Percentiles rank a stretch among this genome's conserved stretches.
These are phyloP conservation scores for Dufourea novaeangliae DNA, from an alignment of 1,140 invertebrate species.

Conservation along the genomic window DNA sequence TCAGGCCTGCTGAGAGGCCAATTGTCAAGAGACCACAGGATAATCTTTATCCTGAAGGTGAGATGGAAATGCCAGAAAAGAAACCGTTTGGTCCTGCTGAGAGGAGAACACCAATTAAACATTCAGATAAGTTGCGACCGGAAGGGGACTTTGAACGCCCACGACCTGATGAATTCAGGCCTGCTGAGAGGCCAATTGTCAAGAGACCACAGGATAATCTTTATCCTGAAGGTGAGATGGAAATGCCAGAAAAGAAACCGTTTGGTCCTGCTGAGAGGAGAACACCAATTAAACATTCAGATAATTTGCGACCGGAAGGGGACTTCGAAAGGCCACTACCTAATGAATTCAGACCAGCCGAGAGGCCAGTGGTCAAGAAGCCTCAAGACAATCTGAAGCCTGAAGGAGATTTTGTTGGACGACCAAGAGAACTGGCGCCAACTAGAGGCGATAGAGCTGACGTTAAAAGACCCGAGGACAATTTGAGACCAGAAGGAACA, in stretches of 20 bases:
- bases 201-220: conserved; percentile 85
- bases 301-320: conserved; percentile 87
- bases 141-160: conserved; percentile 83
- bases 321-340: conserved; percentile 80
- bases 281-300: conserved; percentile 83
- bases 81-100: conserved; percentile 72
- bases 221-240: conserved; percentile 86
- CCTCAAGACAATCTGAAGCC: conserved; percentile 81
- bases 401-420: conserved; percentile 83
- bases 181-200: conserved; percentile 75
- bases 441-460: conserved; percentile 78
- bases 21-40: conserved; percentile 77
- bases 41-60: conserved; percentile 83
- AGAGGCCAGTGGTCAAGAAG: conserved; percentile 76
- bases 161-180: conserved; percentile 81
- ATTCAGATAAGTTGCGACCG: conserved; percentile 80
- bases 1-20: conserved; percentile 74
- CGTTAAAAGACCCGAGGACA: conserved; percentile 79
- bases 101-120: conserved; percentile 72
- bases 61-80: conserved; percentile 75
- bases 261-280: conserved; percentile 83
- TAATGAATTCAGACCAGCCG: conserved; percentile 72
- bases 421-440: conserved; percentile 70
- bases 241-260: conserved; percentile 71
- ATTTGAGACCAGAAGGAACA: conserved; percentile 83